A percentile compares a stretch with the other conserved stretches of the same genome.
Conservation (phyloP, 64 coral and sea anemone genomes). For the Montipora foliosa region DNA sequence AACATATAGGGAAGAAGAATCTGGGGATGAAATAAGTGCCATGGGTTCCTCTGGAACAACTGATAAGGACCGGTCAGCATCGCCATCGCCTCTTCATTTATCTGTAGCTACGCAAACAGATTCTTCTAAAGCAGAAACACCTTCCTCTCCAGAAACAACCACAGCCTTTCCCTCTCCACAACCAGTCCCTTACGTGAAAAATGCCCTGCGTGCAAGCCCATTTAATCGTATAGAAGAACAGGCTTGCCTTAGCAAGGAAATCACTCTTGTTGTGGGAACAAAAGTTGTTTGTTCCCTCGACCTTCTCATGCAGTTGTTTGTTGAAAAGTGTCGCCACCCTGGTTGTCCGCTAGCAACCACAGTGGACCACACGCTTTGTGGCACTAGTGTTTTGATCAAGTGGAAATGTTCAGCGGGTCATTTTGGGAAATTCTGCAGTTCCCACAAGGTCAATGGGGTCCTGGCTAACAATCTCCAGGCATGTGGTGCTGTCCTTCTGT, state of each 20-base stretch:
- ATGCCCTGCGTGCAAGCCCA: background rate
- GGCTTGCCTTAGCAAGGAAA: background rate
- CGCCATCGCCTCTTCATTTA: no score
- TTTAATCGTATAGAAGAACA: slow-evolving; percentile 4
- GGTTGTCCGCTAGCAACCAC: background rate
- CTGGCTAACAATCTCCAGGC: slow-evolving; percentile 56
- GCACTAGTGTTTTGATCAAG: slow-evolving; percentile 35
- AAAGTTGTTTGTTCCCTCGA: slow-evolving; percentile 52
- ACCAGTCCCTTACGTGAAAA: background rate
- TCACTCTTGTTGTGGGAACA: background rate
- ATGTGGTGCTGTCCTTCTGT: slow-evolving; percentile 41
- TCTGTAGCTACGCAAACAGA: background rate
- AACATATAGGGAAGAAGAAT: no score
- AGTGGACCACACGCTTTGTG: slow-evolving; percentile 1
- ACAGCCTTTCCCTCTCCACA: background rate
- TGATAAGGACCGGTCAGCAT: no score
- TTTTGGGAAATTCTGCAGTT: slow-evolving; percentile 9
- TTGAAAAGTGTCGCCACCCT: slow-evolving; percentile 1
- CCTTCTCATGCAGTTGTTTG: slow-evolving; percentile 4
- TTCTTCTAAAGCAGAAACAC: background rate
- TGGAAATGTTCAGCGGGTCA: slow-evolving; percentile 37
- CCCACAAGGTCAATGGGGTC: slow-evolving; percentile 38
- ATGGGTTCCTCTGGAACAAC: no score
- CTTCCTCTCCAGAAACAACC: background rate
- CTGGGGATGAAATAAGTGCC: no score